Percentiles rank a stretch among this genome's conserved stretches.
These are phyloP conservation scores for Ischnus inquisitorius DNA, from an alignment of 2,888 invertebrate species.

Conservation along the genomic window DNA sequence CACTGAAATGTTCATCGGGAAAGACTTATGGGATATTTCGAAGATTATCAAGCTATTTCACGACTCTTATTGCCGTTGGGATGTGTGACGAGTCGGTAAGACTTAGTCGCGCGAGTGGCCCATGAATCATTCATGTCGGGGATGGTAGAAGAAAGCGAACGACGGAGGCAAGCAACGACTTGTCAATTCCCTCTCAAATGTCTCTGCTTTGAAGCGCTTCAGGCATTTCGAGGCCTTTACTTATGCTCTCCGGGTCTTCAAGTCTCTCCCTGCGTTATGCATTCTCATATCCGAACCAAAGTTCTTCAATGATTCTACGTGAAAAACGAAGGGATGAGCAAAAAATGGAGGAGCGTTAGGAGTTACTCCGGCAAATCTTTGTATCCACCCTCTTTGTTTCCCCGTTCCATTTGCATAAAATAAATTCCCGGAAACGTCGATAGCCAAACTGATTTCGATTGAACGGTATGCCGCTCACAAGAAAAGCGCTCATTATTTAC, in stretches of 20 bases:
- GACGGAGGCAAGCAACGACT: conserved; percentile 1
- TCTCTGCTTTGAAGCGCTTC: conserved; percentile 1
- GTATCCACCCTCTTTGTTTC: not conserved
- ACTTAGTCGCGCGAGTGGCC: conserved; percentile 24
- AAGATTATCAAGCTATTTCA: conserved; percentile 6
- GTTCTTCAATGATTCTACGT: not conserved
- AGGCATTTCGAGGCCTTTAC: conserved; percentile 15
- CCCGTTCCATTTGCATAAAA: not conserved
- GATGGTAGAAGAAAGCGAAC: conserved; percentile 4
- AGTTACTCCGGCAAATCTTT: conserved; percentile 35
- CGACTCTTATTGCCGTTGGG: not conserved
- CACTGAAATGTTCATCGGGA: not conserved
- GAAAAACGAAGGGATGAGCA: not conserved
- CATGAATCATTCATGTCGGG: conserved; percentile 55
- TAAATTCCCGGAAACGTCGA: not conserved
- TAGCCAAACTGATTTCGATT: not conserved
- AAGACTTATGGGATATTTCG: not conserved
- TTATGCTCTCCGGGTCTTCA: conserved; percentile 23
- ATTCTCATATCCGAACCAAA: conserved; percentile 10
- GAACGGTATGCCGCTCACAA: not conserved
- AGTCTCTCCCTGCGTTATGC: conserved; percentile 6
- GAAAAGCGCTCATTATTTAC: not conserved
- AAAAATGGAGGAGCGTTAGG: conserved; percentile 14
- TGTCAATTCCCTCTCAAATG: conserved; percentile 44
- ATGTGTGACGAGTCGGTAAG: not conserved